Percentiles rank a stretch among this genome's conserved stretches.
phyloP scores from a whole-genome alignment of 64 coral and sea anemone genomes.

The Astreopora myriophthalma region DNA sequence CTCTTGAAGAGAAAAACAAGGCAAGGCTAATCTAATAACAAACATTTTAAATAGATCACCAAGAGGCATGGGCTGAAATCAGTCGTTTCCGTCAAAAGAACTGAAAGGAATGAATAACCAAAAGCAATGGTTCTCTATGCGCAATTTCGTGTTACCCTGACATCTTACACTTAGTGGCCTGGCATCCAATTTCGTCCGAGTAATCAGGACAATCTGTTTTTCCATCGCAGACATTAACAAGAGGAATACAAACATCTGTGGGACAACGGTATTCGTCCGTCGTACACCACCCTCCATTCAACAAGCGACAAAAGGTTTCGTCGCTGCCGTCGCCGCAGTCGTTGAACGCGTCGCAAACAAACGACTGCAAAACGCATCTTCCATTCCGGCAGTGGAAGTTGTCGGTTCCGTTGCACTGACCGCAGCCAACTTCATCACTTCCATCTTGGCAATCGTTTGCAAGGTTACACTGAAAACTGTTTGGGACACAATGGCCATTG shows the following conservation, averaged over 20 bases:
- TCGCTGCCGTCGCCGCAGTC: conserved; percentile 66
- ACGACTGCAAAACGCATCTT: conserved; percentile 8
- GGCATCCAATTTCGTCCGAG: conserved; percentile 57
- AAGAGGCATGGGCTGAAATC: no score
- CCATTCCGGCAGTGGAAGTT: conserved; percentile 24
- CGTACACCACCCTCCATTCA: conserved; percentile 40
- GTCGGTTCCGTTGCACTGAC: background rate
- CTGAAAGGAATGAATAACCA: no score
- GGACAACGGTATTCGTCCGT: conserved; percentile 20
- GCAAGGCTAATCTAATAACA: no score
- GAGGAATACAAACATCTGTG: conserved; percentile 28
- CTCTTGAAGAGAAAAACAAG: no score
- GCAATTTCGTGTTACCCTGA: no score
- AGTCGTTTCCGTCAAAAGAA: no score
- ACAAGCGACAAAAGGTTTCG: conserved; percentile 55
- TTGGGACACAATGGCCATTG: conserved; percentile 56
- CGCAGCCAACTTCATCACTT: conserved; percentile 51
- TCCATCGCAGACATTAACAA: conserved; percentile 19
- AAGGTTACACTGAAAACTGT: conserved; percentile 33
- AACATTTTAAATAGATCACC: no score
- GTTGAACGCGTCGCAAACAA: conserved; percentile 53
- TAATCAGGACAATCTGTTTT: conserved; percentile 29
- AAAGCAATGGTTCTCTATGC: no score
- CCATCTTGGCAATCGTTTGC: conserved; percentile 75
- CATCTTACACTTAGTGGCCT: conserved; percentile 19